Percentiles rank a stretch among this genome's conserved stretches.
These are phyloP conservation scores for Poeciliopsis infans DNA, from an alignment of 2,797 vertebrate genomes.

Conservation along the genomic window DNA sequence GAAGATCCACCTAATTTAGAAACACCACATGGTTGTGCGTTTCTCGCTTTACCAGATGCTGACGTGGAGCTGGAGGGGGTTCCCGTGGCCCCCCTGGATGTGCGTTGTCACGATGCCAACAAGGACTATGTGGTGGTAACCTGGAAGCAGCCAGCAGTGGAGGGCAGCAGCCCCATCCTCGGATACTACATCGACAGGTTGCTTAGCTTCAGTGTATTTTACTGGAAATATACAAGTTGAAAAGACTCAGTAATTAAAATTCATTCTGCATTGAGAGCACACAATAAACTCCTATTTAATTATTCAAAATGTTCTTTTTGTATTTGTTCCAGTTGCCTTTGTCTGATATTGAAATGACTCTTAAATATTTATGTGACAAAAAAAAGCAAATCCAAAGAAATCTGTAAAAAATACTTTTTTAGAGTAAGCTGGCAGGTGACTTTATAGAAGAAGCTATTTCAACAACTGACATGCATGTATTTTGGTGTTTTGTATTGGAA, in stretches of 20 bases:
- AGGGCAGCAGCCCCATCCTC: slow-evolving; percentile 90
- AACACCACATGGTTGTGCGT: slow-evolving; percentile 36
- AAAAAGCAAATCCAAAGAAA: background rate
- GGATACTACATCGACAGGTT: slow-evolving; percentile 98
- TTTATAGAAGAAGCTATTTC: background rate
- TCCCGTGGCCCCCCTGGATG: slow-evolving; percentile 92
- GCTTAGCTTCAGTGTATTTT: slow-evolving; percentile 5
- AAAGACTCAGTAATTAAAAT: background rate
- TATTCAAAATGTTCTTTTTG: background rate
- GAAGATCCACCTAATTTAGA: slow-evolving; percentile 66
- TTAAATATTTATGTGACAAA: background rate
- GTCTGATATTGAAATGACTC: background rate
- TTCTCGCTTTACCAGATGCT: slow-evolving; percentile 81
- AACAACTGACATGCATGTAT: background rate
- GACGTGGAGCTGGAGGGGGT: slow-evolving; percentile 91
- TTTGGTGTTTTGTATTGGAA: slow-evolving; percentile 54
- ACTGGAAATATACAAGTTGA: background rate
- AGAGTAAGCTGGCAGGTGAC: background rate
- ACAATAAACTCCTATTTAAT: background rate
- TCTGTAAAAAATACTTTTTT: background rate
- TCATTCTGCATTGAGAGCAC: background rate
- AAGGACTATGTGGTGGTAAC: slow-evolving; percentile 98
- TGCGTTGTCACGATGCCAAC: slow-evolving; percentile 92
- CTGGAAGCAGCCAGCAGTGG: slow-evolving; percentile 97
- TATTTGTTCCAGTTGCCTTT: background rate